phyloP scores from a whole-genome alignment of 2,888 invertebrate genomes.

The Diplolepis rosae region DNA sequence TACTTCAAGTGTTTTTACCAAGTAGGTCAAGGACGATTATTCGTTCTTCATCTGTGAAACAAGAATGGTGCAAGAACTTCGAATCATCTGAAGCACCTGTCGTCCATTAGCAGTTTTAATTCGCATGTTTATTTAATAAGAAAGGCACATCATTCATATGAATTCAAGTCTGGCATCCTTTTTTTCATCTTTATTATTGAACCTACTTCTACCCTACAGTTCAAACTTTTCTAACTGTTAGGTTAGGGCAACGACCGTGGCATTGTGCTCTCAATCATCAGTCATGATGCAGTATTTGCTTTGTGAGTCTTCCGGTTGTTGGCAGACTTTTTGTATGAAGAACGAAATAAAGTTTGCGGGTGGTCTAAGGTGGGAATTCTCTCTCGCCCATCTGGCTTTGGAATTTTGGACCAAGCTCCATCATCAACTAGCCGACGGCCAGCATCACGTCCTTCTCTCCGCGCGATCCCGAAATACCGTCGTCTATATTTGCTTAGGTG shows the following conservation, averaged over 20 bases:
- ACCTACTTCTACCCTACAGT: background rate
- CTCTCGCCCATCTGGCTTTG: background rate
- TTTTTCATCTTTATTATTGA: background rate
- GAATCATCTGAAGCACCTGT: background rate
- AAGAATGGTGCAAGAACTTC: background rate
- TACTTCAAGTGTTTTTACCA: background rate
- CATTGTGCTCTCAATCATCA: background rate
- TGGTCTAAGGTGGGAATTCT: background rate
- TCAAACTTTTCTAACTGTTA: background rate
- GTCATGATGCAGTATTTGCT: background rate
- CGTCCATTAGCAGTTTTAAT: background rate
- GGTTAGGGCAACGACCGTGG: background rate
- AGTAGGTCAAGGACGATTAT: constrained; percentile 20
- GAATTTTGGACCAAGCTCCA: constrained; percentile 31
- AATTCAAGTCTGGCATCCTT: background rate
- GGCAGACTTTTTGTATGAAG: background rate
- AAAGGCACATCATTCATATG: background rate
- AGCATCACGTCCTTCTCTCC: constrained; percentile 29
- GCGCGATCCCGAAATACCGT: constrained; percentile 67
- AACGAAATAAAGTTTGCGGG: background rate
- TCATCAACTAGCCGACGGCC: constrained; percentile 33
- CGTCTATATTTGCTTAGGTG: constrained; percentile 70
- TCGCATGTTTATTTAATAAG: background rate
- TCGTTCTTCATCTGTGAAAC: background rate
- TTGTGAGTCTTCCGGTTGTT: background rate